Conservation (phyloP, 2,797 vertebrate genomes). For the Anomalospiza imberbis region DNA sequence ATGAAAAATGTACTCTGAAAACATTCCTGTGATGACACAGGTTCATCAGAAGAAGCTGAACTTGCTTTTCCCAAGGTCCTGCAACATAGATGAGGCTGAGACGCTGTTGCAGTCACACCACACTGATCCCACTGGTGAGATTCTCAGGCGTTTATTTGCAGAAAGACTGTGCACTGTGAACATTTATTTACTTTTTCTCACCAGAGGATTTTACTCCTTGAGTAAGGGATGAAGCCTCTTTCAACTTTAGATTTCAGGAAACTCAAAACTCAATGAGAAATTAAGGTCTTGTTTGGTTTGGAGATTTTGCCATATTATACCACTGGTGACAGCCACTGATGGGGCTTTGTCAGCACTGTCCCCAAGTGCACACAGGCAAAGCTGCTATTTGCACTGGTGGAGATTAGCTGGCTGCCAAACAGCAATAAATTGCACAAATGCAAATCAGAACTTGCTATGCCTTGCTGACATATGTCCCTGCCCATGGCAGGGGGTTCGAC, state of each 20-base stretch:
- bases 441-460: not conserved
- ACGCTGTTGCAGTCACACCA: not conserved
- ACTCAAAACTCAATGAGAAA: constrained; percentile 34
- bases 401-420: not conserved
- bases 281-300: constrained; percentile 51
- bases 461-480: not conserved
- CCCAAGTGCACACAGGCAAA: not conserved
- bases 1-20: constrained; percentile 51
- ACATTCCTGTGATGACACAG: constrained; percentile 5
- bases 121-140: not conserved
- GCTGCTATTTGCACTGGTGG: constrained; percentile 40
- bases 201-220: not conserved
- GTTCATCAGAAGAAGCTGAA: constrained; percentile 40
- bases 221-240: constrained; percentile 3
- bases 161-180: not conserved
- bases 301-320: constrained; percentile 48
- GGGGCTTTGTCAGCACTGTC: constrained; percentile 8
- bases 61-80: constrained; percentile 1
- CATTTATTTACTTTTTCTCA: constrained; percentile 18
- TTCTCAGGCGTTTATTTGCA: not conserved
- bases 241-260: constrained; percentile 23
- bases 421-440: constrained; percentile 28
- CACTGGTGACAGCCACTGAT: not conserved
- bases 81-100: not conserved
- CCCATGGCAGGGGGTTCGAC: accelerated